Conservation (phyloP, 2,888 invertebrate genomes). For the Halictus quadricinctus region DNA sequence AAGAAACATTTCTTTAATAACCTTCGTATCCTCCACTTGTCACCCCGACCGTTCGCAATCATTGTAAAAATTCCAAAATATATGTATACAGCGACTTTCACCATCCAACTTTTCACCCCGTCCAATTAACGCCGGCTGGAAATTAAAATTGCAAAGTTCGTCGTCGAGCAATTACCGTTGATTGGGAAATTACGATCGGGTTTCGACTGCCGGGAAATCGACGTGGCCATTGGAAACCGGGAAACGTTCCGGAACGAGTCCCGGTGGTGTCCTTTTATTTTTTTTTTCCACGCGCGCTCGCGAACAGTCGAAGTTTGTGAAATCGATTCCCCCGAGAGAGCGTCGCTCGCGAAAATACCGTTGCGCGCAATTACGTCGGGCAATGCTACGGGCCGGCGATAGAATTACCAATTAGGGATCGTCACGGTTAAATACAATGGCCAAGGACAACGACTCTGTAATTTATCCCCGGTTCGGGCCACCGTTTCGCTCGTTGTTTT, state of each 20-base stretch:
- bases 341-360: constrained; percentile 41
- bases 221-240: background rate
- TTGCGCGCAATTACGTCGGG: constrained; percentile 51
- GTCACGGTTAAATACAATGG: constrained; percentile 77
- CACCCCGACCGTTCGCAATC: too few relatives aligned
- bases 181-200: background rate
- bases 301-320: constrained; percentile 21
- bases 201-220: background rate
- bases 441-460: constrained; percentile 74
- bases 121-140: background rate
- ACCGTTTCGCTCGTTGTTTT: constrained; percentile 29
- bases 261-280: background rate
- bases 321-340: constrained; percentile 33
- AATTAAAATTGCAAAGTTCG: constrained; percentile 9
- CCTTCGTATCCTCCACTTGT: too few relatives aligned
- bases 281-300: background rate
- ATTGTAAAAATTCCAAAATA: too few relatives aligned
- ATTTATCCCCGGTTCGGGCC: constrained; percentile 74
- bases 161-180: background rate
- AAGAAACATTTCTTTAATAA: too few relatives aligned
- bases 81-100: background rate
- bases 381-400: constrained; percentile 44
- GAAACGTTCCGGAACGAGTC: background rate
- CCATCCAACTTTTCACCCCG: background rate
- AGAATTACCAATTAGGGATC: constrained; percentile 77